Percentiles rank a stretch among this genome's conserved stretches.
Conservation (phyloP, 2,113 vertebrate species). For the Electrona antarctica region DNA sequence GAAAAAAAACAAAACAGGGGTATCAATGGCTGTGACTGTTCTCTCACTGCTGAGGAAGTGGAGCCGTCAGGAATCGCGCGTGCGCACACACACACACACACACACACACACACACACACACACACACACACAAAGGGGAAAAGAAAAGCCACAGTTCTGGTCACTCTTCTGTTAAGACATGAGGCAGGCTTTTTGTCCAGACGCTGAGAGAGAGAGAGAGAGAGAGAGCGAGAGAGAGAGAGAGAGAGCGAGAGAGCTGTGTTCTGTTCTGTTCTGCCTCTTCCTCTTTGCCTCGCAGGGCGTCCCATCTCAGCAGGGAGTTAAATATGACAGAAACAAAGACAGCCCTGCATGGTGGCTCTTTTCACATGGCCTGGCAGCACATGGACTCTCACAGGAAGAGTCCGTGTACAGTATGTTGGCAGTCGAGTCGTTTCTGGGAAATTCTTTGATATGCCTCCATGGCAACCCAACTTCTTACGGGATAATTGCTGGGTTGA, state of each 20-base stretch:
- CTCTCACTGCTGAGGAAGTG: slow-evolving; percentile 62
- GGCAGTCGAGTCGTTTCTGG: not conserved
- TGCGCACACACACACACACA: too few species aligned
- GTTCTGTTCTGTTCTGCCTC: slow-evolving; percentile 15
- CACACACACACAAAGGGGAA: slow-evolving; percentile 45
- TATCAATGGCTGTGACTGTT: slow-evolving; percentile 38
- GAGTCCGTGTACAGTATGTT: not conserved
- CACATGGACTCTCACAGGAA: slow-evolving; percentile 31
- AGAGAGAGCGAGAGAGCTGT: not conserved
- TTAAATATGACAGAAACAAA: slow-evolving; percentile 40
- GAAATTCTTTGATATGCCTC: not conserved
- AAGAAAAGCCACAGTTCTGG: slow-evolving; percentile 51
- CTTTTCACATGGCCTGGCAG: slow-evolving; percentile 34
- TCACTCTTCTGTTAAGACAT: slow-evolving; percentile 26
- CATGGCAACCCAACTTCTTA: not conserved
- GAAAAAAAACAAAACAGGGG: slow-evolving; percentile 13
- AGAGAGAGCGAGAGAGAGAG: not conserved
- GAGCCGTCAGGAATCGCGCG: slow-evolving; percentile 44
- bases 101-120: too few species aligned
- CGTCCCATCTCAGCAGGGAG: slow-evolving; percentile 36
- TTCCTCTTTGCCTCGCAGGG: not conserved
- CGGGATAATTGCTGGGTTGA: too few species aligned
- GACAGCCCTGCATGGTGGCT: slow-evolving; percentile 45
- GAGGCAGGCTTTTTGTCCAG: slow-evolving; percentile 36
- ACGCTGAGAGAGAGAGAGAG: not conserved